Evolutionary conservation across 1,140 invertebrate genomes (phyloP).

Genomic region (Rhizoglyphus robini): DNA sequence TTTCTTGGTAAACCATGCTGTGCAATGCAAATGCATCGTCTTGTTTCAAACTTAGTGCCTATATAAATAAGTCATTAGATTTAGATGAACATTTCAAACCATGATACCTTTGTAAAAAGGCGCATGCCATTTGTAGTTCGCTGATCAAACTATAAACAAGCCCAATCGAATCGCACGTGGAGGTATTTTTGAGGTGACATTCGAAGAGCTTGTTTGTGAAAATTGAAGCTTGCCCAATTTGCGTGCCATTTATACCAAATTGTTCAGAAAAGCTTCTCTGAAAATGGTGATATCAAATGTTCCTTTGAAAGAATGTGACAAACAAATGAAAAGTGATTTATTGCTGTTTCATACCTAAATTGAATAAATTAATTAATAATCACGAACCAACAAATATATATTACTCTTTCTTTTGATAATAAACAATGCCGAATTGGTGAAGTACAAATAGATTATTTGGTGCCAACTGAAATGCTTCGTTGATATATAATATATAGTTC

Average conservation of each 20-base stretch:
- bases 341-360: constrained; percentile 52
- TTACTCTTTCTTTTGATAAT: constrained; percentile 70
- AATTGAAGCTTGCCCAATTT: constrained; percentile 48
- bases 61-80: neutral
- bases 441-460: constrained; percentile 82
- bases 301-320: constrained; percentile 49
- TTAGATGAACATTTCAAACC: neutral
- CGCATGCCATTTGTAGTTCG: constrained; percentile 59
- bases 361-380: constrained; percentile 25
- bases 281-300: constrained; percentile 34
- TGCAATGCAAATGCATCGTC: constrained; percentile 17
- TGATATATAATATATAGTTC: constrained; percentile 81
- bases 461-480: constrained; percentile 63
- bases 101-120: constrained; percentile 61
- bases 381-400: neutral
- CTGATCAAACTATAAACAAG: constrained; percentile 67
- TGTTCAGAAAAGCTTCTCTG: constrained; percentile 68
- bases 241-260: constrained; percentile 72
- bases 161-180: constrained; percentile 71
- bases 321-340: constrained; percentile 58
- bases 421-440: constrained; percentile 87
- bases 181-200: constrained; percentile 61
- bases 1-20: neutral
- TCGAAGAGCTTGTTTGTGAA: constrained; percentile 69
- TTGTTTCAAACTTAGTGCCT: constrained; percentile 16